These are phyloP conservation scores for Meandrusa payeni DNA, from an alignment of 2,888 invertebrate genomes.

Conservation along the genomic window DNA sequence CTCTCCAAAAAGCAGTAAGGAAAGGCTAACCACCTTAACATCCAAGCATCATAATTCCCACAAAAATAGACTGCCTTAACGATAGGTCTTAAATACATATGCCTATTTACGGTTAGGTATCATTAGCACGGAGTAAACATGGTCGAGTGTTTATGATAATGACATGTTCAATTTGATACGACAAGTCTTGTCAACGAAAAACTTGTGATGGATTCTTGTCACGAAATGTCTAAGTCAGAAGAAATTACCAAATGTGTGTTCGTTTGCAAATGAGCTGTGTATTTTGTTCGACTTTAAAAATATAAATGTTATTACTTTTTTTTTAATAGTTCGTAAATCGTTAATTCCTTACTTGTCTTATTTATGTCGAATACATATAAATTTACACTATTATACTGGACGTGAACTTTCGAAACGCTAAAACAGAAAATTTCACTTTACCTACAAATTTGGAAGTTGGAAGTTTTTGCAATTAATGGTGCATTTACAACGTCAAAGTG, in stretches of 20 bases:
- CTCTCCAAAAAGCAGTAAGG: too few relatives aligned
- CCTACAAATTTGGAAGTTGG: conserved; percentile 25
- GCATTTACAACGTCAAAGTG: conserved; percentile 38
- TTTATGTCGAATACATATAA: too few relatives aligned
- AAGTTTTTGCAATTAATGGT: conserved; percentile 22
- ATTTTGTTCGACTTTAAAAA: background rate
- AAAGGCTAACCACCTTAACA: too few relatives aligned
- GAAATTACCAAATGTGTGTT: too few relatives aligned
- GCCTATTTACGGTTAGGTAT: too few relatives aligned
- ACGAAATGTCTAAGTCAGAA: conserved; percentile 7
- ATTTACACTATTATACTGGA: too few relatives aligned
- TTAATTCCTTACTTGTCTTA: too few relatives aligned
- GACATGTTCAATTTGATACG: conserved; percentile 1
- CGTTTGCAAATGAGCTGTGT: too few relatives aligned
- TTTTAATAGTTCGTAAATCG: background rate
- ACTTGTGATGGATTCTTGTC: conserved; percentile 10
- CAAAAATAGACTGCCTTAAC: too few relatives aligned
- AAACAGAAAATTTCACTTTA: conserved; percentile 4
- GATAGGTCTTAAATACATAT: too few relatives aligned
- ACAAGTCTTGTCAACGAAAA: background rate
- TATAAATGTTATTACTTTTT: background rate
- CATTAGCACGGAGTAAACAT: conserved; percentile 4
- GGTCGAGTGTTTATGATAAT: conserved; percentile 12
- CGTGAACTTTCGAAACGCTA: background rate
- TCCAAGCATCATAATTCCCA: too few relatives aligned